Conservation (phyloP, 2,888 invertebrate genomes). For the Sycophila texana region DNA sequence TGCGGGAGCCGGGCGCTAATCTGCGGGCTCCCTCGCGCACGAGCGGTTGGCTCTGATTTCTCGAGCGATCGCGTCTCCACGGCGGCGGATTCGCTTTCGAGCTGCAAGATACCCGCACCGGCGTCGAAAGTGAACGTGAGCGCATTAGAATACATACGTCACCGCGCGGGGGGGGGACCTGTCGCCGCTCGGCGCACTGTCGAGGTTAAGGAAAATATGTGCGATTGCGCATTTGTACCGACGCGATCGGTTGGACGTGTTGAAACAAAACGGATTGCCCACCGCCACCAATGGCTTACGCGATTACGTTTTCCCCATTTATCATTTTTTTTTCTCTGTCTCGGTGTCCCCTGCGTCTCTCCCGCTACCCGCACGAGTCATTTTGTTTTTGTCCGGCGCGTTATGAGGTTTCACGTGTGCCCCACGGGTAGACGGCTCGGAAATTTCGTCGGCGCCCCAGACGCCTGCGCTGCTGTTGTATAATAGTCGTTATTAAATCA, state of each 20-base stretch:
- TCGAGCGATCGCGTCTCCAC: slow-evolving; percentile 19
- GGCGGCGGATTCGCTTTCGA: slow-evolving; percentile 58
- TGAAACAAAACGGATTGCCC: slow-evolving; percentile 33
- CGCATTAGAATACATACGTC: slow-evolving; percentile 60
- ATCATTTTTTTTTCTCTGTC: background rate
- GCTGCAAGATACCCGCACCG: slow-evolving; percentile 5
- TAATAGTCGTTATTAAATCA: slow-evolving; percentile 5
- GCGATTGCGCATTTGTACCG: slow-evolving; percentile 45
- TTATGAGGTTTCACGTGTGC: background rate
- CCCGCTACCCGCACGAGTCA: background rate
- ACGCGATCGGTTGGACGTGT: slow-evolving; percentile 31
- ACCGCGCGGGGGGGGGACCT: slow-evolving; percentile 35
- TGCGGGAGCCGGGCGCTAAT: background rate
- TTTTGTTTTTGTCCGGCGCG: too few relatives aligned
- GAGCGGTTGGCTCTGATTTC: slow-evolving; percentile 43
- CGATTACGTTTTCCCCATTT: slow-evolving; percentile 17
- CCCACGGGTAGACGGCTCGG: background rate
- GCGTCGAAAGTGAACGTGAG: slow-evolving; percentile 63
- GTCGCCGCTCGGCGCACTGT: slow-evolving; percentile 41
- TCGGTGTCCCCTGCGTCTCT: too few relatives aligned
- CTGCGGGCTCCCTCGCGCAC: background rate
- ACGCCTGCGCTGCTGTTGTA: background rate
- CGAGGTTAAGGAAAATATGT: slow-evolving; percentile 54
- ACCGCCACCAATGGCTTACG: background rate
- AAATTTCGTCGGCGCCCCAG: background rate